A percentile compares a stretch with the other conserved stretches of the same genome.
Conservation (phyloP, 2,888 invertebrate genomes). For the Therioaphis trifolii region DNA sequence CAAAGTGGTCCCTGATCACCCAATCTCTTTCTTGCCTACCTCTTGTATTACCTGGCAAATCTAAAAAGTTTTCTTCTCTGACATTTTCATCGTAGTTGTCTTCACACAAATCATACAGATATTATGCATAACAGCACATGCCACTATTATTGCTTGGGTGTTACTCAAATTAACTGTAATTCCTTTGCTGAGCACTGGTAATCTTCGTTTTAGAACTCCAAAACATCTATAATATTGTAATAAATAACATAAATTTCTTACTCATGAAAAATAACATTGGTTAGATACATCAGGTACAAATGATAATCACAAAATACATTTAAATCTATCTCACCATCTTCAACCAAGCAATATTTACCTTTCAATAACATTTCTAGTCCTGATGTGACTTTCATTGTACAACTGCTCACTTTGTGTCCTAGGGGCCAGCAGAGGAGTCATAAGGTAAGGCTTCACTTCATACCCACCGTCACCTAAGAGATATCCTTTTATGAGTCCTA, state of each 20-base stretch:
- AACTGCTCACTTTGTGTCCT: slow-evolving; percentile 7
- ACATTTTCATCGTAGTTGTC: neutral
- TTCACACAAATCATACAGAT: slow-evolving; percentile 6
- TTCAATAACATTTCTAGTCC: neutral
- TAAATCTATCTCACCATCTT: no score
- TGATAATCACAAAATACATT: no score
- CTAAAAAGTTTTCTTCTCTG: neutral
- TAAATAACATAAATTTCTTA: no score
- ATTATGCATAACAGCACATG: neutral
- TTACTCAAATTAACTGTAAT: slow-evolving; percentile 58
- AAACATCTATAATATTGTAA: neutral
- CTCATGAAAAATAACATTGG: no score
- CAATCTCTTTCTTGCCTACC: no score
- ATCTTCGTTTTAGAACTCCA: neutral
- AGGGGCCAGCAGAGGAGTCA: slow-evolving; percentile 14
- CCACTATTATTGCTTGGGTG: neutral
- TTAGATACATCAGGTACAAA: no score
- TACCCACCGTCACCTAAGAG: slow-evolving; percentile 7
- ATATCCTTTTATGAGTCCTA: neutral
- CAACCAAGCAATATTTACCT: no score
- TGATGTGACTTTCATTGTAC: slow-evolving; percentile 18
- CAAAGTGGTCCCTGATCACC: no score
- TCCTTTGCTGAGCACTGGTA: slow-evolving; percentile 52
- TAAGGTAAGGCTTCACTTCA: slow-evolving; percentile 19
- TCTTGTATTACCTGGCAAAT: no score